Conservation (phyloP, 1,140 invertebrate species). For the Lasioglossum albipes region DNA sequence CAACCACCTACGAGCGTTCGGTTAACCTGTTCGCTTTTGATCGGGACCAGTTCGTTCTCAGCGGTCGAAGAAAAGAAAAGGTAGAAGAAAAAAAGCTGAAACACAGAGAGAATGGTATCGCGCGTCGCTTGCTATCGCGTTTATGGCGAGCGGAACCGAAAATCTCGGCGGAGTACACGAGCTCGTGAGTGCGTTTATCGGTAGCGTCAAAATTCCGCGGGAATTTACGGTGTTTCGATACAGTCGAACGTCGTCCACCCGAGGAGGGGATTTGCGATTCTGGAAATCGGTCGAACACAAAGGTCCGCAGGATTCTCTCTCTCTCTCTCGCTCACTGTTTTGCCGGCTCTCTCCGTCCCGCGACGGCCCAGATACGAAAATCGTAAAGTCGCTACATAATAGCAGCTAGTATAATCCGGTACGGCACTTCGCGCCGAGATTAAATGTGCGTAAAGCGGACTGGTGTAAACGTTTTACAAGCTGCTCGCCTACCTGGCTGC, state of each 20-base stretch:
- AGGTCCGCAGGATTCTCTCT: background rate
- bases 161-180: conserved; percentile 31
- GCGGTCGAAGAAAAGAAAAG: background rate
- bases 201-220: conserved; percentile 30
- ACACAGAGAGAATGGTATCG: background rate
- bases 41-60: background rate
- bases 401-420: conserved; percentile 66
- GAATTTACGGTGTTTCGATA: conserved; percentile 31
- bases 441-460: conserved; percentile 68
- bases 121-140: conserved; percentile 33
- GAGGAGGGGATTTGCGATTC: background rate
- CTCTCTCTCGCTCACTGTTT: too few species aligned
- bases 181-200: conserved; percentile 51
- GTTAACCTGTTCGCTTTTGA: conserved; percentile 29
- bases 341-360: background rate
- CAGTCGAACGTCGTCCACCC: background rate
- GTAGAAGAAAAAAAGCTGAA: background rate
- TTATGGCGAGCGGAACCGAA: conserved; percentile 43
- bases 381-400: conserved; percentile 73
- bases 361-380: conserved; percentile 70
- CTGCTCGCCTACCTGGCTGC: conserved; percentile 41
- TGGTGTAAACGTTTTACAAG: conserved; percentile 57
- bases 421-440: conserved; percentile 70
- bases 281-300: conserved; percentile 18
- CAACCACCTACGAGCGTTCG: conserved; percentile 19